Evolutionary conservation across 2,113 vertebrate genomes (phyloP).

Genomic region (Nipponia nippon): DNA sequence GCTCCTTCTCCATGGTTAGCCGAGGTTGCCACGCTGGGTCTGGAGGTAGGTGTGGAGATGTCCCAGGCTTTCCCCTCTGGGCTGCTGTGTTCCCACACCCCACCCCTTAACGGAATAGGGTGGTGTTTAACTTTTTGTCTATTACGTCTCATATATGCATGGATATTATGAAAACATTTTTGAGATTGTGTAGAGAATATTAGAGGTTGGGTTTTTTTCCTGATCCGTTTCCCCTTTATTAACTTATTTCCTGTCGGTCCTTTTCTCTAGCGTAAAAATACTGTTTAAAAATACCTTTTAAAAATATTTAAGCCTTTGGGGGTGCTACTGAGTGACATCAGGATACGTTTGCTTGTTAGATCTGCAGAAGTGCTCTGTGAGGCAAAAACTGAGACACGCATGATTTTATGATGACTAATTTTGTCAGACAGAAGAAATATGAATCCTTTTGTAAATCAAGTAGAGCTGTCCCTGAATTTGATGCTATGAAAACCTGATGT

Average conservation of each 20-base stretch:
- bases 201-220: neutral
- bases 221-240: neutral
- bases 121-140: neutral
- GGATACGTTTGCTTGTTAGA: neutral
- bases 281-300: neutral
- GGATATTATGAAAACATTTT: neutral
- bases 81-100: neutral
- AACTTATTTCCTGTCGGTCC: neutral
- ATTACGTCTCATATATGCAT: fast-evolving
- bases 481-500: neutral
- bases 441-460: neutral
- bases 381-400: neutral
- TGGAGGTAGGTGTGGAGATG: neutral
- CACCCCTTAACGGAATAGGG: too few species aligned
- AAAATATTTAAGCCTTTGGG: neutral
- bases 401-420: neutral
- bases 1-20: neutral
- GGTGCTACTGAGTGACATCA: neutral
- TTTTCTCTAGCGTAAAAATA: neutral
- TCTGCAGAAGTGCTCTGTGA: neutral
- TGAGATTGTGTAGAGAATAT: neutral
- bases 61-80: neutral
- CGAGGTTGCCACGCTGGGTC: fast-evolving
- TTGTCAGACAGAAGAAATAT: neutral
- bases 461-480: neutral